Conservation (phyloP, 2,888 invertebrate species). For the Leptinotarsa haldemani region DNA sequence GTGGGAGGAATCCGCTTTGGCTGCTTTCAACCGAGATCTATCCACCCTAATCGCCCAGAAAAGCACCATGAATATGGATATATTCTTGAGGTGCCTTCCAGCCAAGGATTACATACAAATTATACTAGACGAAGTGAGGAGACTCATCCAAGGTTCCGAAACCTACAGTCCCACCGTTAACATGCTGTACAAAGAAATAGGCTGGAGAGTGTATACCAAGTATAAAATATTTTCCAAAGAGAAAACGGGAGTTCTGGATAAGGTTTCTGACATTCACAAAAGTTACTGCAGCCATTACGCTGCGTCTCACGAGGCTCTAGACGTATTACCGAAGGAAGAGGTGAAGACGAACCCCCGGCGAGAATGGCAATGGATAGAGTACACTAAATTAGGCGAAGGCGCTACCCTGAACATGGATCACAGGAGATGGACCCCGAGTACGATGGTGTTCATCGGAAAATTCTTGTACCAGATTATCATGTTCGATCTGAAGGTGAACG, state of each 20-base stretch:
- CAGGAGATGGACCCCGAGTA: slow-evolving; percentile 75
- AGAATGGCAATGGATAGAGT: slow-evolving; percentile 78
- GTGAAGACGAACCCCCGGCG: slow-evolving; percentile 71
- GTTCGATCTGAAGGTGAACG: slow-evolving; percentile 85
- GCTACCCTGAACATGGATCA: slow-evolving; percentile 63
- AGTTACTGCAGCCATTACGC: slow-evolving; percentile 60
- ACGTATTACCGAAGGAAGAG: slow-evolving; percentile 53
- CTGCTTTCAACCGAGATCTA: slow-evolving; percentile 78
- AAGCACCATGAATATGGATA: slow-evolving; percentile 57
- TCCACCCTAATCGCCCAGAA: slow-evolving; percentile 72
- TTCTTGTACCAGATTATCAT: slow-evolving; percentile 89
- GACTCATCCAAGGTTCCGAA: slow-evolving; percentile 81
- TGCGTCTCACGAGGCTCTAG: slow-evolving; percentile 49
- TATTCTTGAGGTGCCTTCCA: slow-evolving; percentile 61
- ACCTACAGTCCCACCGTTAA: slow-evolving; percentile 80
- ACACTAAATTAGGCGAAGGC: slow-evolving; percentile 61
- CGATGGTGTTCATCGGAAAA: slow-evolving; percentile 78
- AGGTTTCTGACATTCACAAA: slow-evolving; percentile 66
- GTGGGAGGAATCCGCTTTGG: slow-evolving; percentile 75
- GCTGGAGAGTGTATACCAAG: slow-evolving; percentile 75
- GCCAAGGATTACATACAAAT: slow-evolving; percentile 70
- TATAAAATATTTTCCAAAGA: slow-evolving; percentile 76
- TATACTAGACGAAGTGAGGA: slow-evolving; percentile 77
- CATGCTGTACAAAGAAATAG: slow-evolving; percentile 75
- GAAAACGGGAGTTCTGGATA: slow-evolving; percentile 74